Percentiles rank a stretch among this genome's conserved stretches.
These are phyloP conservation scores for Orthonychiurus folsomi DNA, from an alignment of 2,888 invertebrate genomes.

Conservation along the genomic window DNA sequence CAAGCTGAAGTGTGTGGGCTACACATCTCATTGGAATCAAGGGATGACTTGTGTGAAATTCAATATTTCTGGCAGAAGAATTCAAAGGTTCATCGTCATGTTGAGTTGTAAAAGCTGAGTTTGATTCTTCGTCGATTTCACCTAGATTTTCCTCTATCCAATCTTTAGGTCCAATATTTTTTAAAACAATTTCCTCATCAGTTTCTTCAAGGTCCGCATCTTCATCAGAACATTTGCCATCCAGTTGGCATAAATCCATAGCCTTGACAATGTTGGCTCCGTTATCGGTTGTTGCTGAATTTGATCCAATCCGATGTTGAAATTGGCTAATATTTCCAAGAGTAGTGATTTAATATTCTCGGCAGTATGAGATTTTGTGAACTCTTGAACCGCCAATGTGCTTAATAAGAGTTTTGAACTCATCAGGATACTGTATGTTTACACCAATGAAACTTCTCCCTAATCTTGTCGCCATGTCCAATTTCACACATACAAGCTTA, in stretches of 20 bases:
- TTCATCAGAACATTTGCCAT: not conserved
- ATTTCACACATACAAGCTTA: conserved; percentile 5
- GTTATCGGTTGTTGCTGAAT: conserved; percentile 9
- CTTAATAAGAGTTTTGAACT: not conserved
- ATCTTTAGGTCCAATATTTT: not conserved
- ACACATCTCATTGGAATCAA: not conserved
- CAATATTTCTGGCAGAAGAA: not conserved
- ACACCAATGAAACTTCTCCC: conserved; percentile 6
- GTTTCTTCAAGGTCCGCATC: not conserved
- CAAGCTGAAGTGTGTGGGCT: not conserved
- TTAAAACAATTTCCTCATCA: not conserved
- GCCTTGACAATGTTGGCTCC: conserved; percentile 9
- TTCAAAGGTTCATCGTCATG: not conserved
- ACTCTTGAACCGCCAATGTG: conserved; percentile 6
- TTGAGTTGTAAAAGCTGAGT: not conserved
- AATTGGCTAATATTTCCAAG: not conserved
- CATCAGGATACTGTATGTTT: not conserved
- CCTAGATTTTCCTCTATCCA: not conserved
- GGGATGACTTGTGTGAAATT: not conserved
- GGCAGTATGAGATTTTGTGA: not conserved
- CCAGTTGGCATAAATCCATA: conserved; percentile 2
- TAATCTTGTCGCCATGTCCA: not conserved
- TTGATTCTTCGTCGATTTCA: not conserved
- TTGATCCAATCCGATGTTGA: not conserved
- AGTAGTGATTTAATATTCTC: not conserved